Conservation (phyloP, 2,113 vertebrate species). For the Triplophysa dalaica region DNA sequence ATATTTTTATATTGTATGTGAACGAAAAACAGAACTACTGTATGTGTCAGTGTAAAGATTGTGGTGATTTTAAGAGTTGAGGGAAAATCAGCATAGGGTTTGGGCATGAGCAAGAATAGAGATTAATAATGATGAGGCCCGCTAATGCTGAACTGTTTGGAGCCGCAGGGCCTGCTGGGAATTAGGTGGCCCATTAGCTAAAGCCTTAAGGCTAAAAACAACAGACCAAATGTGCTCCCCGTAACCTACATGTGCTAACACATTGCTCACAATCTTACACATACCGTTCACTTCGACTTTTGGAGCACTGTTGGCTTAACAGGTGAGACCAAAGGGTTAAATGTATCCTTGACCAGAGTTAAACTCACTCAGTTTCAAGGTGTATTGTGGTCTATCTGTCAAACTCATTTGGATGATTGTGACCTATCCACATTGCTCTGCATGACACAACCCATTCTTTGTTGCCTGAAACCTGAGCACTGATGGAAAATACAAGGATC, state of each 20-base stretch:
- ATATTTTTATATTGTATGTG: no score
- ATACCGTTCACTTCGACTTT: constrained; percentile 32
- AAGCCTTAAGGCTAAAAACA: constrained; percentile 67
- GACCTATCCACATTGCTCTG: constrained; percentile 40
- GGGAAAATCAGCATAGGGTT: constrained; percentile 13
- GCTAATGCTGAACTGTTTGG: constrained; percentile 67
- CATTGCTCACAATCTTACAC: constrained; percentile 7
- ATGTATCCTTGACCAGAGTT: constrained; percentile 32
- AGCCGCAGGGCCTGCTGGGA: constrained; percentile 68
- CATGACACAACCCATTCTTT: constrained; percentile 47
- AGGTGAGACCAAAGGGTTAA: not conserved
- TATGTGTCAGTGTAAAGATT: not conserved
- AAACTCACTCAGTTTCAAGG: constrained; percentile 19
- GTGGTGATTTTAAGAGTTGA: constrained; percentile 31
- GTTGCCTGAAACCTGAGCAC: constrained; percentile 54
- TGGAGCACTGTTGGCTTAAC: constrained; percentile 11
- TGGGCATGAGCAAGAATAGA: constrained; percentile 61
- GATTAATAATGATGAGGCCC: constrained; percentile 68
- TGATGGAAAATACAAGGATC: constrained; percentile 51
- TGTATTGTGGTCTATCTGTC: not conserved
- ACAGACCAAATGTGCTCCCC: constrained; percentile 45
- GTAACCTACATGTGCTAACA: constrained; percentile 20
- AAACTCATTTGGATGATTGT: constrained; percentile 34
- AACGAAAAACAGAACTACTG: not conserved
- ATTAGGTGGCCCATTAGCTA: constrained; percentile 75